Percentiles rank a stretch among this genome's conserved stretches.
phyloP scores from a whole-genome alignment of 1,140 invertebrate species.

The Paralvinella palmiformis region DNA sequence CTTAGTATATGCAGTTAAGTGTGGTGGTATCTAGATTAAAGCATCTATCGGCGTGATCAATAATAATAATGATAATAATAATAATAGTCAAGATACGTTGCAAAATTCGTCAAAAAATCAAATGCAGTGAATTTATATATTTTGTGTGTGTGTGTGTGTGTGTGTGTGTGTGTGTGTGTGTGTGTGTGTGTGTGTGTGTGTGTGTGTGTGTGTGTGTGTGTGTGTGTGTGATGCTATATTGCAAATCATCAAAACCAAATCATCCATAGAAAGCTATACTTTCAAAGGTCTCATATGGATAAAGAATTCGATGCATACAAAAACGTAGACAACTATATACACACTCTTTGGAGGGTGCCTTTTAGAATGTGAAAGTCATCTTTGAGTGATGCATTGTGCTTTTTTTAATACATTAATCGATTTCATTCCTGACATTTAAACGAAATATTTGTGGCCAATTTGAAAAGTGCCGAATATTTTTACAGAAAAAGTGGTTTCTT shows the following conservation, averaged over 20 bases:
- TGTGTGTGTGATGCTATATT: not conserved
- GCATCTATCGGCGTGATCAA: too few relatives aligned
- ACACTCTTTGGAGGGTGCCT: not conserved
- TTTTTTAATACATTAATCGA: not conserved
- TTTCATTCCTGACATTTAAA: too few relatives aligned
- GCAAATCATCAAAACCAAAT: not conserved
- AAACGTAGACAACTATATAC: not conserved
- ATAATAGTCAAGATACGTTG: too few relatives aligned
- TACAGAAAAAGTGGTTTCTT: too few relatives aligned
- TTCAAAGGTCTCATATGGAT: not conserved
- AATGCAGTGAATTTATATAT: too few relatives aligned
- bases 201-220: conserved; percentile 4
- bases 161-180: conserved; percentile 3
- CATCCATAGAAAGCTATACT: not conserved
- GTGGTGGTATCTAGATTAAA: too few relatives aligned
- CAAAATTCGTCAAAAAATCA: too few relatives aligned
- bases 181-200: conserved; percentile 6
- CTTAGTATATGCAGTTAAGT: too few relatives aligned
- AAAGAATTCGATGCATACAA: not conserved
- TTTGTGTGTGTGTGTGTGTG: conserved; percentile 9
- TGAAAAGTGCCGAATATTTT: too few relatives aligned
- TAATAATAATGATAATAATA: too few relatives aligned
- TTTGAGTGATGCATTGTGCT: not conserved
- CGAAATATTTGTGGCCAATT: too few relatives aligned
- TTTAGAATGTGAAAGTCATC: not conserved